Base-by-base conservation (phyloP, 1,140 invertebrate genomes). In the Chrysoperla carnea region DNA sequence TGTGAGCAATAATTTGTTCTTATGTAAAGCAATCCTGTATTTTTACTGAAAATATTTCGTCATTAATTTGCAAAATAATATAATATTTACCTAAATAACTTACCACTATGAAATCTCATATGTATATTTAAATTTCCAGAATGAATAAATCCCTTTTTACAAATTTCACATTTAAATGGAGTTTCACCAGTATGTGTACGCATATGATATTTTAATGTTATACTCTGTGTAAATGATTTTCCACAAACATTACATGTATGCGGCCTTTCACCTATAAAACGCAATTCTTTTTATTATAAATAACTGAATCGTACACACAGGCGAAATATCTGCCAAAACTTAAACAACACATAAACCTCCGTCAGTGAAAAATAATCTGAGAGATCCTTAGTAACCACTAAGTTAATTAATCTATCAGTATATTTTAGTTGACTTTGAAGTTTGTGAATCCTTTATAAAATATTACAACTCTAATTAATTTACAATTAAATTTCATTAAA, bases 161-260 rank as follows among this genome's bases (percentile, higher is more conserved):
- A 85, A 6, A 78, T 61, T 6, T 70, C 69, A 54, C 82, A 85
- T 50, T 72, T 67, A 61, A 77, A 83, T 6, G 81, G 81, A 31
- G 74, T 75, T 50, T 85, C 82, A 1, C 84, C 75, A 0, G 78
- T 81, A 48, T 82, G 78, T 8, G 77, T 72, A 12, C 77, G 56
- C 64, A 77, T 74, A 50, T 83, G 80, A 49, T 75, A 70, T 39
- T 69, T 73, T 7, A 78, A 48, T 29, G 41, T 52, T 14, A 40
- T 44, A 4, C 47, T 46, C 60, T 56, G 73, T 9, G 75, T 76
- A 50, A 82, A 82, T 7, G 70, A 62, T 46, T 79, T 74, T 17
- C 72, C 69, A 53, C 81, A 84, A 42, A 66, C 60, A 33, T 67
- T 68, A 53, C 80, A 83, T 46, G 73, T 69, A 50, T 78, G 74